These are phyloP conservation scores for Willowsia nigromaculata DNA, from an alignment of 2,888 invertebrate species.

Conservation along the genomic window DNA sequence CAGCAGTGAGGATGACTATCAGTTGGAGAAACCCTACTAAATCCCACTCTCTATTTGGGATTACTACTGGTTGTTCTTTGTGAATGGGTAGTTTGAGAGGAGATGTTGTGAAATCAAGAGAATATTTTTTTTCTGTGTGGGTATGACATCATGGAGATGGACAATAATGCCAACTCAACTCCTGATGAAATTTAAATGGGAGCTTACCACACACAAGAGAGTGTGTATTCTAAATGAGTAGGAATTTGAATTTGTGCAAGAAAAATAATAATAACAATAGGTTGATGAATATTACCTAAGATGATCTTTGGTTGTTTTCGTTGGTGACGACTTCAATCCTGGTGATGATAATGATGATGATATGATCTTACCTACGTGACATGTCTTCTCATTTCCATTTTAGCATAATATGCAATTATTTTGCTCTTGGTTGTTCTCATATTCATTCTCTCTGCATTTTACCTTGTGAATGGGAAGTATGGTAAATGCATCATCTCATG, in stretches of 20 bases:
- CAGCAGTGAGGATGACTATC: no score
- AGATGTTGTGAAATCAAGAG: neutral
- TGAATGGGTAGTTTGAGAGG: neutral
- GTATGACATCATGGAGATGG: slow-evolving; percentile 10
- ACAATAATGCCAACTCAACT: slow-evolving; percentile 7
- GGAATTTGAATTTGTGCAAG: neutral
- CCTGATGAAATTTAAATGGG: slow-evolving; percentile 11
- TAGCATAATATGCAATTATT: neutral
- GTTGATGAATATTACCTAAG: neutral
- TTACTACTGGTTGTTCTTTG: neutral
- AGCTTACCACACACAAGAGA: neutral
- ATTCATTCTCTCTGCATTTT: no score
- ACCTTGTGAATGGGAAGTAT: neutral
- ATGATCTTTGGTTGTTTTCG: neutral
- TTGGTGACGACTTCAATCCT: neutral
- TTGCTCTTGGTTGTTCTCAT: neutral
- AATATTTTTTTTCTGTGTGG: neutral
- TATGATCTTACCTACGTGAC: neutral
- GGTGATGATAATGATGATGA: neutral
- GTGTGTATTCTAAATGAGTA: neutral
- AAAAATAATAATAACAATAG: neutral
- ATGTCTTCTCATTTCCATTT: neutral
- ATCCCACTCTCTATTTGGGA: no score
- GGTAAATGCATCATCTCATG: neutral
- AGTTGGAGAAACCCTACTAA: no score